Evolutionary conservation across 2,888 invertebrate genomes (phyloP).

Genomic region (Sylvicola cinctus): DNA sequence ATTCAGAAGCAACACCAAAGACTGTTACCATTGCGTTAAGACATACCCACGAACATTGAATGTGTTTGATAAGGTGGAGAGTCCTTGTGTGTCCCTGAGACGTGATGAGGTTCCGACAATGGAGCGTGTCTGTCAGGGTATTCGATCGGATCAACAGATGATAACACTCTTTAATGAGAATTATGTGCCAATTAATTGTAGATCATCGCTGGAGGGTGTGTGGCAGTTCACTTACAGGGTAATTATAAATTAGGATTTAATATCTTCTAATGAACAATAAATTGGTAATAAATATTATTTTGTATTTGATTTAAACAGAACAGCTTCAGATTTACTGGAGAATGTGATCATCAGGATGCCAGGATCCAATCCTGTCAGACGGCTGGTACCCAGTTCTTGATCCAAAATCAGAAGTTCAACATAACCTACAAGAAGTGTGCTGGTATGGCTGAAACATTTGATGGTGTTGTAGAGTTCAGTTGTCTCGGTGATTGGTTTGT

Average conservation of each 20-base stretch:
- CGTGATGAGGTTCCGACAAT: conserved; percentile 44
- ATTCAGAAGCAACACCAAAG: conserved; percentile 35
- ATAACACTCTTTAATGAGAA: conserved; percentile 78
- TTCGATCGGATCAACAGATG: conserved; percentile 59
- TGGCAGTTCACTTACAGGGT: conserved; percentile 84
- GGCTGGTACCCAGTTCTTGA: conserved; percentile 86
- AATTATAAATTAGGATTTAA: conserved; percentile 8
- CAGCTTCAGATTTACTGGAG: conserved; percentile 75
- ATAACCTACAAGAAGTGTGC: conserved; percentile 81
- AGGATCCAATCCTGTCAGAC: conserved; percentile 87
- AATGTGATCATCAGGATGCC: conserved; percentile 74
- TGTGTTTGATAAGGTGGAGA: conserved; percentile 75
- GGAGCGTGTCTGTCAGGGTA: conserved; percentile 50
- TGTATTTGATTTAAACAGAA: conserved; percentile 29
- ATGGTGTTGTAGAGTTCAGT: conserved; percentile 80
- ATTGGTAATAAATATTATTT: neutral
- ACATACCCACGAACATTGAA: conserved; percentile 70
- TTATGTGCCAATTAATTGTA: conserved; percentile 73
- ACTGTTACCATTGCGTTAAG: conserved; percentile 71
- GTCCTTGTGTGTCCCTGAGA: conserved; percentile 51
- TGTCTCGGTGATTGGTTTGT: conserved; percentile 92
- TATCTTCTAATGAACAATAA: too few relatives aligned
- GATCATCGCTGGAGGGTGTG: conserved; percentile 86
- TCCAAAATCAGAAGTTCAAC: conserved; percentile 91
- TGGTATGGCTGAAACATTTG: conserved; percentile 77